These are phyloP conservation scores for Luffia ferchaultella DNA, from an alignment of 2,888 invertebrate genomes.

Conservation along the genomic window DNA sequence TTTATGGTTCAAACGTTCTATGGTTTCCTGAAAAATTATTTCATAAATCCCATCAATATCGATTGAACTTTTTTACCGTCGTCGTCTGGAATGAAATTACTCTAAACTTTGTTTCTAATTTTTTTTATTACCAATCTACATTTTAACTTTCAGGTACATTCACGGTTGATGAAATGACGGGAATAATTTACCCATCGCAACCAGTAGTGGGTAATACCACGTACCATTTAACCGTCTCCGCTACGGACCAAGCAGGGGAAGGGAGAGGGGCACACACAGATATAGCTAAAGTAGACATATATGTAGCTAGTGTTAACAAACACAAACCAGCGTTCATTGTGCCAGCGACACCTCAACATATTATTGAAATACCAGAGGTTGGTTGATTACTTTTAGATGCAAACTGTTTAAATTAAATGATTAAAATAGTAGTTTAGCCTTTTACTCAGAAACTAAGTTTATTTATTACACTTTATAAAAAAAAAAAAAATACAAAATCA, in stretches of 20 bases:
- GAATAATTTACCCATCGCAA: conserved; percentile 82
- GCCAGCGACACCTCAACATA: conserved; percentile 76
- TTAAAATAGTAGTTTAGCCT: no score
- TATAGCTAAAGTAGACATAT: conserved; percentile 76
- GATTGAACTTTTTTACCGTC: no score
- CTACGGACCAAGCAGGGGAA: conserved; percentile 77
- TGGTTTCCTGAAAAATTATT: no score
- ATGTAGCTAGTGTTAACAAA: conserved; percentile 81
- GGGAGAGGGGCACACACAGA: conserved; percentile 73
- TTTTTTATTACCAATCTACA: no score
- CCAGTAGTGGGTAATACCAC: conserved; percentile 70
- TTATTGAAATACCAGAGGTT: conserved; percentile 84
- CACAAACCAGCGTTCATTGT: conserved; percentile 82
- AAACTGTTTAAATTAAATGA: no score
- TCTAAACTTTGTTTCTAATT: no score
- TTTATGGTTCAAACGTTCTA: no score
- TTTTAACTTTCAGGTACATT: conserved; percentile 68
- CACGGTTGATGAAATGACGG: conserved; percentile 76
- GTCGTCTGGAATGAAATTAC: no score
- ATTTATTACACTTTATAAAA: no score
- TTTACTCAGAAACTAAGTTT: no score
- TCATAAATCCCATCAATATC: no score
- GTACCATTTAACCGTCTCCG: conserved; percentile 72
- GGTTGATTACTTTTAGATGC: background rate
- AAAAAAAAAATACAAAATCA: no score